Base-by-base conservation (phyloP, 2,888 invertebrate species). In the Acanthosoma haemorrhoidale region DNA sequence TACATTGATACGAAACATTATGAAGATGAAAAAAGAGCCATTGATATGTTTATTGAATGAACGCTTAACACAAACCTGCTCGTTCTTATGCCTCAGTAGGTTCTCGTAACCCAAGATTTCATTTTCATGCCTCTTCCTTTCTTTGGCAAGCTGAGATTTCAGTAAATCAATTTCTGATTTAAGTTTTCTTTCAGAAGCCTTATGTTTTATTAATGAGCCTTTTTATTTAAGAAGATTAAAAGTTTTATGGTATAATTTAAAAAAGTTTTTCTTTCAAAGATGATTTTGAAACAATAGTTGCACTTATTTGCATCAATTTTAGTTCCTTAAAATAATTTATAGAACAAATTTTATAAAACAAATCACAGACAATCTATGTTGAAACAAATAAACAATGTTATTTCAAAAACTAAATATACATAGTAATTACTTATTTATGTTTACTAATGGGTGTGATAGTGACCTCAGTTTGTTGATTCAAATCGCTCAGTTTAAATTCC, bases 81-180 rank as follows among this genome's bases (percentile, higher is more conserved):
- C 67, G 16, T 67, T 34, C 13, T 67, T 67, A 18, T 32, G 38
- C 13, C 16, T 31, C 11, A 67, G 32, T 21, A 67, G 9, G 9
- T 21, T 34, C 15, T 67, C 9, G 34, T 51, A 43, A 16, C 31
- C 11, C n/a, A 18, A 21, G 16, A 67, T 34, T 13, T 67, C 57
- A 11, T 16, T 6, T 67, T 67, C 29, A 9, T 51, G 5, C 18
- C 18, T 51, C 34, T 18, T 67, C 16, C 21, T 43, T 31, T 67
- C 67, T 16, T 4, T 32, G n/a, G 36, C 13, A 21, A 57, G 67
- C 25, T 67, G 31, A 18, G 31, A 29, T 67, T 67, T 67, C 13
- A 67, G 41, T 8, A 34, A 16, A 18, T 25, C 31, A 31, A 67
- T 67, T 34, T 67, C 67, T 43, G 41, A 29, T 67, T 32, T 34